Evolutionary conservation across 2,797 vertebrate genomes (phyloP).

Genomic region (Lithobates pipiens): DNA sequence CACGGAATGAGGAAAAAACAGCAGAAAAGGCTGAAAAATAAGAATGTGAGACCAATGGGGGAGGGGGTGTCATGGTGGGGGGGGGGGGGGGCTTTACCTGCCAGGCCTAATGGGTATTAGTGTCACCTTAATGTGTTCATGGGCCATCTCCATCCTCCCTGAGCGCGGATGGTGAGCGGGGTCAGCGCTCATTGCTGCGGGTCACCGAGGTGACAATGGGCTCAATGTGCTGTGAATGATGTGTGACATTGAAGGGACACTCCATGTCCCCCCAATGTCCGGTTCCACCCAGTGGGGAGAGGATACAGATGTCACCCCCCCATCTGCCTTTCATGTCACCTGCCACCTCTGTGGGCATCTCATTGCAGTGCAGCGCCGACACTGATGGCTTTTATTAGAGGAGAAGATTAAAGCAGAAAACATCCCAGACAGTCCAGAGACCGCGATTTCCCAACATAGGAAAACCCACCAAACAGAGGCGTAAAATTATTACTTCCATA

Average conservation of each 20-base stretch:
- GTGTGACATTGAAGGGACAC: constrained; percentile 40
- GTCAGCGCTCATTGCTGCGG: constrained; percentile 42
- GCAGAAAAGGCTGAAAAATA: neutral
- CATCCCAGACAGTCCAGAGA: too few relatives aligned
- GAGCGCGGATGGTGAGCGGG: constrained; percentile 7
- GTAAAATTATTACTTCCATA: too few relatives aligned
- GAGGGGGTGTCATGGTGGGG: too few relatives aligned
- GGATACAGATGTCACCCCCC: neutral
- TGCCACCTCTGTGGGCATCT: neutral
- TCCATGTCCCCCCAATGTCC: constrained; percentile 42
- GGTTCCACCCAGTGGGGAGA: neutral
- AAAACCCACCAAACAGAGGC: too few relatives aligned
- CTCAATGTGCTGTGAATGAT: constrained; percentile 38
- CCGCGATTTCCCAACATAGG: too few relatives aligned
- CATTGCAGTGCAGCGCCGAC: too few relatives aligned
- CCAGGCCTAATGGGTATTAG: constrained; percentile 1
- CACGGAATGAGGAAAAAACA: neutral
- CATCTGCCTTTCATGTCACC: neutral
- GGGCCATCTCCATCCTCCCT: constrained; percentile 25
- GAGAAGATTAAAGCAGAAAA: too few relatives aligned
- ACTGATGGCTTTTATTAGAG: neutral
- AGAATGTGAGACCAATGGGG: neutral
- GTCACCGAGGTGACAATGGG: constrained; percentile 52
- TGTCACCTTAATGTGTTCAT: constrained; percentile 32
- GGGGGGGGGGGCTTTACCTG: neutral